Conservation (phyloP, 2,888 invertebrate genomes). For the Phragmatobia fuliginosa region DNA sequence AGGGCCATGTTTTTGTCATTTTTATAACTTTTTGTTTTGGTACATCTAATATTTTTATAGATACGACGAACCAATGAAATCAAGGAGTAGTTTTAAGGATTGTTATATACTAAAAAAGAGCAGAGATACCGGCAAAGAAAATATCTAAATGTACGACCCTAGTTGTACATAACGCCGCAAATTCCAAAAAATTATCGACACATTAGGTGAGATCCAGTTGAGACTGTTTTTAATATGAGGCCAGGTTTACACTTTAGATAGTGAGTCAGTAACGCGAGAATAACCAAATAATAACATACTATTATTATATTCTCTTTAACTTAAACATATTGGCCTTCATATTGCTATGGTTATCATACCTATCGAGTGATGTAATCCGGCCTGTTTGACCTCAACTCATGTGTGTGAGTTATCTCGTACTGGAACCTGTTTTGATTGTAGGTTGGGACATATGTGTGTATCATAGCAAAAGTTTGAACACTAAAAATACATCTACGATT, state of each 20-base stretch:
- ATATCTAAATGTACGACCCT: too few relatives aligned
- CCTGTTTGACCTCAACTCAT: constrained; percentile 64
- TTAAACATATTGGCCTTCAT: constrained; percentile 24
- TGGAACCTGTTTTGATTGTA: constrained; percentile 68
- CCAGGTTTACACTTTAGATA: background rate
- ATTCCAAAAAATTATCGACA: background rate
- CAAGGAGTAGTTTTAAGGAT: too few relatives aligned
- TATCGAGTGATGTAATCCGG: constrained; percentile 66
- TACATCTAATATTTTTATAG: background rate
- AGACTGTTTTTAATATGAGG: background rate
- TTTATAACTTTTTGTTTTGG: background rate
- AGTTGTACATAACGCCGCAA: background rate
- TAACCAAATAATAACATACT: constrained; percentile 5
- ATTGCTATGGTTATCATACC: constrained; percentile 53
- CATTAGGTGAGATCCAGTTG: background rate
- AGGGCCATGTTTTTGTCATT: background rate
- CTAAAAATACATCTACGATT: constrained; percentile 10
- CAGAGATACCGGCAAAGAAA: background rate
- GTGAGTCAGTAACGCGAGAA: background rate
- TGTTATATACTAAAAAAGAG: too few relatives aligned
- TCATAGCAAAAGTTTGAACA: background rate
- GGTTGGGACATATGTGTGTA: constrained; percentile 36
- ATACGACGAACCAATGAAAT: background rate
- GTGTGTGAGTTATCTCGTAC: constrained; percentile 62
- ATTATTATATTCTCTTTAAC: constrained; percentile 1